Evolutionary conservation across 37 sponge, comb jelly and placozoan genomes (phyloP).

Genomic region (Crambe crambe): DNA sequence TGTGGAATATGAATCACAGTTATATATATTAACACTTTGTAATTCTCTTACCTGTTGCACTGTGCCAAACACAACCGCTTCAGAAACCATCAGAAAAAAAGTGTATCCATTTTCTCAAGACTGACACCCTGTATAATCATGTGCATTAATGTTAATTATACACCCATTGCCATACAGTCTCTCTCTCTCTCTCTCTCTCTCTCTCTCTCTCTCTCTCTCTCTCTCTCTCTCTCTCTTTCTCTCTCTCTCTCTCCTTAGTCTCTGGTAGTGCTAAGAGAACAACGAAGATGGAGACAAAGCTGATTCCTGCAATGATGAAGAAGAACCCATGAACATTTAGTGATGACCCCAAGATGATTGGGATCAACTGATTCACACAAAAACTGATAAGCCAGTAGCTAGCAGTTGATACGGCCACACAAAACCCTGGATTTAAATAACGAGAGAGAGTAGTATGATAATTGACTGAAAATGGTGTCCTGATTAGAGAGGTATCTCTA

Average conservation of each 20-base stretch:
- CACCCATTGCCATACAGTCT: not conserved
- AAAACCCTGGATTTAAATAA: too few relatives aligned
- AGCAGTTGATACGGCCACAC: not conserved
- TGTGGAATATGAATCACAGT: too few relatives aligned
- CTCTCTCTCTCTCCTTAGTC: not conserved
- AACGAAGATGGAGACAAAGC: not conserved
- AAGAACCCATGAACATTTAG: not conserved
- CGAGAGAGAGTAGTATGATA: too few relatives aligned
- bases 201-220: too few relatives aligned
- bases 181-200: too few relatives aligned
- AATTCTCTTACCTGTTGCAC: not conserved
- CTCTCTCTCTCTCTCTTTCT: too few relatives aligned
- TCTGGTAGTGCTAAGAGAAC: not conserved
- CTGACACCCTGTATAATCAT: not conserved
- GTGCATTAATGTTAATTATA: not conserved
- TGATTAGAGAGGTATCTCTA: not conserved
- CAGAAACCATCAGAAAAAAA: not conserved
- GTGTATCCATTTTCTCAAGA: slow-evolving; percentile 5
- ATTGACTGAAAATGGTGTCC: too few relatives aligned
- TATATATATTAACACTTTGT: too few relatives aligned
- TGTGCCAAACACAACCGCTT: not conserved
- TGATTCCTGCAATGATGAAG: not conserved
- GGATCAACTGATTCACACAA: not conserved
- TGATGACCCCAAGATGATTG: not conserved
- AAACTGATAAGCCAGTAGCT: not conserved